Evolutionary conservation across 2,797 vertebrate species (phyloP).

Genomic region (Vireo griseus): DNA sequence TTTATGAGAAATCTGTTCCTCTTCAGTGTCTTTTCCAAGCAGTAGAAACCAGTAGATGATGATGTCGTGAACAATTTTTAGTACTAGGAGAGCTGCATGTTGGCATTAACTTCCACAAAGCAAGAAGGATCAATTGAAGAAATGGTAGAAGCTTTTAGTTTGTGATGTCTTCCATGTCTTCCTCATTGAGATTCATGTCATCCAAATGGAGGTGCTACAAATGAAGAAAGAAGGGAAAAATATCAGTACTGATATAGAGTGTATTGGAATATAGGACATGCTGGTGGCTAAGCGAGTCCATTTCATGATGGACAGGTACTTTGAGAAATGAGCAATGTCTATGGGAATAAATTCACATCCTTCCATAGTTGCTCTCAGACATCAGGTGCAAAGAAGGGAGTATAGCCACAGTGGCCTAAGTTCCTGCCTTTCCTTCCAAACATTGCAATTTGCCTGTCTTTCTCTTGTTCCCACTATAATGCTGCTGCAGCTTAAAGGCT

Average conservation of each 20-base stretch:
- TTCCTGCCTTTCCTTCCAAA: neutral
- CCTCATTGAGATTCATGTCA: neutral
- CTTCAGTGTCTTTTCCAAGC: neutral
- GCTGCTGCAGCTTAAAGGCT: neutral
- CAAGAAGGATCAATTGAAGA: neutral
- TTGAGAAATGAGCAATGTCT: neutral
- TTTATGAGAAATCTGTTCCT: neutral
- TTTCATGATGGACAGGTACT: neutral
- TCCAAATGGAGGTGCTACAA: neutral
- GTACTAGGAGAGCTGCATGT: neutral
- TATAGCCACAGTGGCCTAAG: neutral
- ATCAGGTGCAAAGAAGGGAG: neutral
- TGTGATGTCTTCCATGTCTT: neutral
- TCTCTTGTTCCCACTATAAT: neutral
- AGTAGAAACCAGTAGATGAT: neutral
- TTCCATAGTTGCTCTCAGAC: neutral
- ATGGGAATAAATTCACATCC: neutral
- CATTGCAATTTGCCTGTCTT: neutral
- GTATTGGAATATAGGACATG: neutral
- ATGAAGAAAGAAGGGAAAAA: neutral
- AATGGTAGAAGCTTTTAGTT: neutral
- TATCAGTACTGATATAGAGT: neutral
- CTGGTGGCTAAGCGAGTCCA: neutral
- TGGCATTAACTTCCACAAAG: neutral
- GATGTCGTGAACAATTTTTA: neutral